These are phyloP conservation scores for Carcinoscorpius rotundicauda DNA, from an alignment of 1,140 invertebrate genomes.

Conservation along the genomic window DNA sequence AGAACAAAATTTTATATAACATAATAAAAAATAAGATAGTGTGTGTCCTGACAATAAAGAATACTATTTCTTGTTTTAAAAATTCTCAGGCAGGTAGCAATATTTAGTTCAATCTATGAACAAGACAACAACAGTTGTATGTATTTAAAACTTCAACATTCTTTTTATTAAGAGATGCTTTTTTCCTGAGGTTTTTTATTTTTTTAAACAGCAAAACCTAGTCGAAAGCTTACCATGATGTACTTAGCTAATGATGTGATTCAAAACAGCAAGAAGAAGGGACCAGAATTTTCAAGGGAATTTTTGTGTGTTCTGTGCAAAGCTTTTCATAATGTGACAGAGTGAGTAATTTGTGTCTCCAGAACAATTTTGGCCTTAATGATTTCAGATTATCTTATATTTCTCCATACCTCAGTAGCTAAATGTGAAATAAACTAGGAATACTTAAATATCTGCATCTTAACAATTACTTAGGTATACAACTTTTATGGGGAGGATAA, in stretches of 20 bases:
- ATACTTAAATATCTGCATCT: no score
- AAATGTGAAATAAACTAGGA: no score
- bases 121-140: no score
- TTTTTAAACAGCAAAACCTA: constrained; percentile 54
- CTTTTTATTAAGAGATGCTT: neutral
- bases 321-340: constrained; percentile 65
- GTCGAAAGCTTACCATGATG: constrained; percentile 81
- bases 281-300: constrained; percentile 84
- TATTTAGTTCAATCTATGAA: no score
- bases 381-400: neutral
- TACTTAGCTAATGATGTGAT: constrained; percentile 98
- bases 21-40: no score
- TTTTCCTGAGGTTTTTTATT: constrained; percentile 2
- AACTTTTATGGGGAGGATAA: no score
- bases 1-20: no score
- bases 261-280: constrained; percentile 95
- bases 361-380: neutral
- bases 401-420: no score
- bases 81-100: no score
- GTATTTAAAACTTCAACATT: neutral
- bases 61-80: no score
- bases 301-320: constrained; percentile 61
- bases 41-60: no score
- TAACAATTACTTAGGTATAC: no score
- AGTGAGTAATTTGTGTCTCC: constrained; percentile 20